phyloP scores from a whole-genome alignment of 2,113 vertebrate genomes.

The Atractosteus spatula region DNA sequence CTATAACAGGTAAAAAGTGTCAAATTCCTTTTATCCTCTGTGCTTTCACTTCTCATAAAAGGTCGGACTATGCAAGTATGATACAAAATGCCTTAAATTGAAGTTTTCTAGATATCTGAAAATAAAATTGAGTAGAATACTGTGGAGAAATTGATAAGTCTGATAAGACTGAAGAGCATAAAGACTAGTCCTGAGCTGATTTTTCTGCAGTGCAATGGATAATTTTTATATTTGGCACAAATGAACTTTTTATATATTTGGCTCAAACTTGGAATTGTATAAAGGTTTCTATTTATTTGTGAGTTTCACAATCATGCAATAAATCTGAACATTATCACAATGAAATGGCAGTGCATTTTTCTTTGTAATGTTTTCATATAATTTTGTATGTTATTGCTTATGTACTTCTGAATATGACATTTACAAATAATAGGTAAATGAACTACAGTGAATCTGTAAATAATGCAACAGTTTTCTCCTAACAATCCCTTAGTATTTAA shows the following conservation, averaged over 20 bases:
- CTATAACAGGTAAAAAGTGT: neutral
- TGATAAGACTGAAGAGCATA: neutral
- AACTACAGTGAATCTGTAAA: no score
- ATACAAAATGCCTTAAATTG: neutral
- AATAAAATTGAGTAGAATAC: no score
- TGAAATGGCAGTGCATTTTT: neutral
- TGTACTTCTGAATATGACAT: no score
- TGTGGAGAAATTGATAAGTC: neutral
- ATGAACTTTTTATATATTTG: no score
- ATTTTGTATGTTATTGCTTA: neutral
- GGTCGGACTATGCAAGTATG: neutral
- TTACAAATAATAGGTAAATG: no score
- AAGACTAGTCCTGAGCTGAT: no score
- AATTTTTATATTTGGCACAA: no score
- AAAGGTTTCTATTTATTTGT: constrained; percentile 2
- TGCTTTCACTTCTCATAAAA: neutral
- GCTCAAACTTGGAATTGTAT: no score
- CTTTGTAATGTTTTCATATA: neutral
- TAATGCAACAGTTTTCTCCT: no score
- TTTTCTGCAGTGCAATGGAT: no score
- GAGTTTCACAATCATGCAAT: neutral
- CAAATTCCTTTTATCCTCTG: neutral
- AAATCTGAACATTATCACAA: neutral
- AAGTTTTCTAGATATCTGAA: neutral
- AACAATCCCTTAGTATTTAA: no score